These are phyloP conservation scores for Myotis vivesi DNA, from an alignment of 2,797 vertebrate genomes.

Conservation along the genomic window DNA sequence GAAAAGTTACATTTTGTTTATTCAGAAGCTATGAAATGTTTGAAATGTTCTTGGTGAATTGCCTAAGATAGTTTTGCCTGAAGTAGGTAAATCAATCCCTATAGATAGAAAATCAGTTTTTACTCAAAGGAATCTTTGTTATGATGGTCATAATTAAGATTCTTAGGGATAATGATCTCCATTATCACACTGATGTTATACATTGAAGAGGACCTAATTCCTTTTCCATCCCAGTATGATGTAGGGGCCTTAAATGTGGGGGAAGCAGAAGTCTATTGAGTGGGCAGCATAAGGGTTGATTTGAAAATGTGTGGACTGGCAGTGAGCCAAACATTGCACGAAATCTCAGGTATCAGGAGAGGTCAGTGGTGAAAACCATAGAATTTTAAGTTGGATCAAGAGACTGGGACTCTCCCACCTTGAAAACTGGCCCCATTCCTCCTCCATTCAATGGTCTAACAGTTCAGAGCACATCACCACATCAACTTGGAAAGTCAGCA, in stretches of 20 bases:
- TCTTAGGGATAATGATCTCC: neutral
- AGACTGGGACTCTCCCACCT: neutral
- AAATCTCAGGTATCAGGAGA: neutral
- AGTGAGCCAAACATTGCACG: neutral
- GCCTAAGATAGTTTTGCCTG: neutral
- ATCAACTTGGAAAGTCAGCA: neutral
- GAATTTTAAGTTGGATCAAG: neutral
- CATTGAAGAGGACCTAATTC: neutral
- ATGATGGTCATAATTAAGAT: neutral
- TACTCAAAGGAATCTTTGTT: neutral
- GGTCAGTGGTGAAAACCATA: neutral
- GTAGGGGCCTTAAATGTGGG: neutral
- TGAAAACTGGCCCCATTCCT: neutral
- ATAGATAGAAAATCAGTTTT: constrained; percentile 33
- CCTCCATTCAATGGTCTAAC: neutral
- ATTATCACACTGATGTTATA: neutral
- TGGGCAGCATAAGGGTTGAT: neutral
- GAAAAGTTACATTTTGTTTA: neutral
- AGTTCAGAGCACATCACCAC: neutral
- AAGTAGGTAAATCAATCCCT: constrained; percentile 7
- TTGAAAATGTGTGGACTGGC: neutral
- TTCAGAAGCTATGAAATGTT: neutral
- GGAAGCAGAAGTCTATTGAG: neutral
- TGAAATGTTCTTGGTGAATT: neutral
- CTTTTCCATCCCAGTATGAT: neutral